phyloP scores from a whole-genome alignment of 2,888 invertebrate genomes.

The Erebia epiphron region DNA sequence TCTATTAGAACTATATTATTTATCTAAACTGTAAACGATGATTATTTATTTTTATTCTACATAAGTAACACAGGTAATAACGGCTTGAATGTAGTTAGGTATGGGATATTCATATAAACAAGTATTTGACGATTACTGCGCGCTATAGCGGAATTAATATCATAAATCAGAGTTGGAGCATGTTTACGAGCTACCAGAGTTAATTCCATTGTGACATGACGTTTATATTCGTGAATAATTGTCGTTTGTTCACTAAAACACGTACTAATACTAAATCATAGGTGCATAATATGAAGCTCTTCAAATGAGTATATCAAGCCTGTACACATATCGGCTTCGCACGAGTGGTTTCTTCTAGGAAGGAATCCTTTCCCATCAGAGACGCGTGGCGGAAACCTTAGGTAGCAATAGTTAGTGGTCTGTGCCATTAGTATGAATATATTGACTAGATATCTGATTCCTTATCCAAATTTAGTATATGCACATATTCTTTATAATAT shows the following conservation, averaged over 20 bases:
- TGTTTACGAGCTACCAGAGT: constrained; percentile 82
- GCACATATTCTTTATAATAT: too few relatives aligned
- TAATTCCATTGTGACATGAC: constrained; percentile 78
- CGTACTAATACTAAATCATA: constrained; percentile 34
- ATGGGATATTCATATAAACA: constrained; percentile 50
- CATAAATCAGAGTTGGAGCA: constrained; percentile 77
- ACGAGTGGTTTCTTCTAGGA: neutral
- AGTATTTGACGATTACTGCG: constrained; percentile 67
- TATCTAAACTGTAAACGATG: too few relatives aligned
- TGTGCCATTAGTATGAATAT: too few relatives aligned
- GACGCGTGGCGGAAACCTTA: too few relatives aligned
- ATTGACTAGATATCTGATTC: too few relatives aligned
- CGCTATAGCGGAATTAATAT: constrained; percentile 70
- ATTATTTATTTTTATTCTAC: too few relatives aligned
- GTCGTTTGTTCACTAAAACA: constrained; percentile 60
- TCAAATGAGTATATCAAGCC: neutral
- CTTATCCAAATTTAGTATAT: too few relatives aligned
- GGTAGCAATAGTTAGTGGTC: too few relatives aligned
- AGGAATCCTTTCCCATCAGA: too few relatives aligned
- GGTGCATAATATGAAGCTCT: constrained; percentile 16
- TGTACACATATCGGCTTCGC: neutral
- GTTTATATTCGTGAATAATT: constrained; percentile 80
- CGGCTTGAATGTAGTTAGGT: neutral
- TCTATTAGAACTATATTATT: too few relatives aligned
- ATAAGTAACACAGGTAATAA: neutral